phyloP scores from a whole-genome alignment of 2,113 vertebrate genomes.

The Xenopus borealis region DNA sequence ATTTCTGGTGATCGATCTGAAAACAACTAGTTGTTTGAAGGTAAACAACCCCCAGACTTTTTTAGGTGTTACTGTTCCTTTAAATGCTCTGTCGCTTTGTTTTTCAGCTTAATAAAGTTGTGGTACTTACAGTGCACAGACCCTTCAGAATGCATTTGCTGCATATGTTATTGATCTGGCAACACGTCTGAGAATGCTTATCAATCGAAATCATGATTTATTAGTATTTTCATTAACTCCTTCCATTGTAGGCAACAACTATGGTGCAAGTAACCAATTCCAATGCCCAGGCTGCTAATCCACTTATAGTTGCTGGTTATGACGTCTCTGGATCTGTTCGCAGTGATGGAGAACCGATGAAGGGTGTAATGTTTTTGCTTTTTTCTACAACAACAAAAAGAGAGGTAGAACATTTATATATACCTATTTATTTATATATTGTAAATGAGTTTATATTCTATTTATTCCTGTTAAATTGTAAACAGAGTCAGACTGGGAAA shows the following conservation, averaged over 20 bases:
- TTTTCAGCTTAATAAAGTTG: too few species aligned
- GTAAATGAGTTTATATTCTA: too few species aligned
- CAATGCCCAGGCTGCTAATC: conserved; percentile 75
- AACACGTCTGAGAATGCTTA: neutral
- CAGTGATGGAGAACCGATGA: conserved; percentile 97
- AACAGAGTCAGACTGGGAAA: too few species aligned
- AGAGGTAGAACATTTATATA: conserved; percentile 69
- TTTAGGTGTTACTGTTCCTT: too few species aligned
- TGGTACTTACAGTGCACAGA: neutral
- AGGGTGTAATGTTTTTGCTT: conserved; percentile 93
- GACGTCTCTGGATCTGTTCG: conserved; percentile 90
- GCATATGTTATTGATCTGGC: neutral
- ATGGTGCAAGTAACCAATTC: conserved; percentile 80
- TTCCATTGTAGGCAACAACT: conserved; percentile 69
- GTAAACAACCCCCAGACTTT: too few species aligned
- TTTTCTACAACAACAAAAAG: conserved; percentile 78
- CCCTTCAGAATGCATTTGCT: neutral
- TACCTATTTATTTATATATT: too few species aligned
- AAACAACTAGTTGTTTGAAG: too few species aligned
- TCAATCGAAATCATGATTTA: neutral
- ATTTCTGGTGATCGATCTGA: too few species aligned
- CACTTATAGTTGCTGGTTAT: conserved; percentile 88
- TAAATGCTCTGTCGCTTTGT: too few species aligned
- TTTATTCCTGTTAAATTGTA: too few species aligned
- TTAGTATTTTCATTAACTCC: neutral